A percentile compares a stretch with the other conserved stretches of the same genome.
phyloP scores from a whole-genome alignment of 2,888 invertebrate genomes.

The Iphiclides podalirius region DNA sequence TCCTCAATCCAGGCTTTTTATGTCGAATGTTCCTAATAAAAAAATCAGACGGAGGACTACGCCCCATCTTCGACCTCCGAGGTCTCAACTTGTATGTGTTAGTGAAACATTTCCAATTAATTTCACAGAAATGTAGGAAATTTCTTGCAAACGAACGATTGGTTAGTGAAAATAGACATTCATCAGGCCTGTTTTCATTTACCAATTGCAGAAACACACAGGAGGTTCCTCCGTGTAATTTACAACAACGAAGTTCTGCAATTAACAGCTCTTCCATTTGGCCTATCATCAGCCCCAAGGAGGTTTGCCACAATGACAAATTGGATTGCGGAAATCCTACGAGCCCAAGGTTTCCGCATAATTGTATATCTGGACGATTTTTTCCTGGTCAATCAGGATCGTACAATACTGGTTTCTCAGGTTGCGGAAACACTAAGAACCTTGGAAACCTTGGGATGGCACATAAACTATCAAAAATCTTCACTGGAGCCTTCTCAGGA shows the following conservation, averaged over 20 bases:
- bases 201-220: constrained; percentile 1
- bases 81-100: too few relatives aligned
- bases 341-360: constrained; percentile 29
- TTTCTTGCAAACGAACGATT: too few relatives aligned
- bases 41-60: too few relatives aligned
- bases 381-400: constrained; percentile 21
- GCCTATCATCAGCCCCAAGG: constrained; percentile 30
- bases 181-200: constrained; percentile 30
- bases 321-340: constrained; percentile 31
- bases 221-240: background rate
- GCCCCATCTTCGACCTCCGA: too few relatives aligned
- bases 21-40: too few relatives aligned
- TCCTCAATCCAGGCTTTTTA: too few relatives aligned
- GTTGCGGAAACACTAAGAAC: background rate
- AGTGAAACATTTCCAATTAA: too few relatives aligned
- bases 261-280: constrained; percentile 28
- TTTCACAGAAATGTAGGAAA: constrained; percentile 9
- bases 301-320: constrained; percentile 32
- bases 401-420: background rate
- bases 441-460: constrained; percentile 22
- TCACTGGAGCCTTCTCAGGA: too few relatives aligned
- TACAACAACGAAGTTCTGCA: background rate
- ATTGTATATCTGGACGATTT: constrained; percentile 38
- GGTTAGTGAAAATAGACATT: constrained; percentile 30
- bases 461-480: constrained; percentile 27